Base-by-base conservation (phyloP, 2,113 vertebrate species). In the Neodon shergylaensis region DNA sequence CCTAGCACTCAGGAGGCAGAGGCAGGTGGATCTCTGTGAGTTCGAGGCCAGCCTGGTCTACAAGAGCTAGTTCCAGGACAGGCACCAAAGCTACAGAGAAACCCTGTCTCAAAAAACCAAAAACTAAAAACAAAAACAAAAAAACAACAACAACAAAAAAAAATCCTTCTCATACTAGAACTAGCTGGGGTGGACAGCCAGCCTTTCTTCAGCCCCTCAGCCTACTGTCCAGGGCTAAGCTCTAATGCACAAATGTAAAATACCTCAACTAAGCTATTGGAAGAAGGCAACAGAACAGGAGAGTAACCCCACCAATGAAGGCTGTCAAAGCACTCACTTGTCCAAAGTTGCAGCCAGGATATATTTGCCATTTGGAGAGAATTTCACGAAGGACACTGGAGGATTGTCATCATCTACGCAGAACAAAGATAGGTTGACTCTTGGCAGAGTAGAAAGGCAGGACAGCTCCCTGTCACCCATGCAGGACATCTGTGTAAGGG, bases 351-450 rank as follows among this genome's bases (percentile, higher is more conserved):
- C 99, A 9, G 99, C 99, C 98, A 99, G 97, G 94, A 99, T 99
- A 98, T 99, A 99, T 98, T 99, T 99, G 96, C 99, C 99, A 1
- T 99, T 99, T 21, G 99, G 99, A 24, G 99, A 99, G 97, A 99
- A 99, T 96, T 99, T 99, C 97, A 99, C 99, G 61, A 99, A 99
- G 3, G 99, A 99, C 97, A 99, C 99, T 0, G 99, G 99, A 7
- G 99, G 99, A 97, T 99, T 99, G 98, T 99, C 99, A 19, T 99
- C 99, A 95, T 99, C 99, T 99, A 85, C 24, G 17, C 28, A 1
- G 86, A 49, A 98, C 0, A 90, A 94, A 88, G 93, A 63, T 22
- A 3, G 1, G 81, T 26, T 94, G 81, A 92, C 0, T 0, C 5
- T 0, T 0, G 14, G 52, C 33, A 0, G 17, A 11, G 26, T 2